Evolutionary conservation across 2,113 vertebrate species (phyloP).

Genomic region (Pterophyllum scalare): DNA sequence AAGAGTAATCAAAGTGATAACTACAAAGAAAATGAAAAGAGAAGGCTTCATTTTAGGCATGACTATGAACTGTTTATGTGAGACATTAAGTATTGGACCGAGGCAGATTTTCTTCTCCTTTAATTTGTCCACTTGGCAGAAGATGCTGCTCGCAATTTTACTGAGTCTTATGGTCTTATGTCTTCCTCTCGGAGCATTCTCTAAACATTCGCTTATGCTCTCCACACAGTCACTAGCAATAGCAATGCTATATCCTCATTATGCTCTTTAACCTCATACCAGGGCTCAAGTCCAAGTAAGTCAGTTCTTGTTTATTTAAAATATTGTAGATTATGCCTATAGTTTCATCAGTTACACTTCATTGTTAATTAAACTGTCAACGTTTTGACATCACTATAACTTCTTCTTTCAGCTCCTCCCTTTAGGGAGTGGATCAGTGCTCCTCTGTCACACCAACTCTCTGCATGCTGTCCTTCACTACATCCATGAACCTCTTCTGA

Average conservation of each 20-base stretch:
- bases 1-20: neutral
- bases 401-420: neutral
- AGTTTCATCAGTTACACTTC: too few species aligned
- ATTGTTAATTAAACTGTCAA: too few species aligned
- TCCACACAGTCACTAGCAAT: slow-evolving; percentile 23
- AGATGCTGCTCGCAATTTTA: slow-evolving; percentile 17
- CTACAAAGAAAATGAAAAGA: neutral
- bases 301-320: neutral
- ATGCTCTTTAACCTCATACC: neutral
- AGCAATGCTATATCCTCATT: neutral
- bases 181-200: slow-evolving; percentile 62
- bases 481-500: neutral
- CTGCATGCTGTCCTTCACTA: neutral
- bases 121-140: slow-evolving; percentile 51
- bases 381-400: neutral
- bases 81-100: neutral
- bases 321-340: too few species aligned
- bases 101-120: slow-evolving; percentile 14
- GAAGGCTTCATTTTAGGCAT: neutral
- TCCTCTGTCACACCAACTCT: neutral
- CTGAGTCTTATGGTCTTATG: slow-evolving; percentile 50
- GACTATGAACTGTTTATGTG: neutral
- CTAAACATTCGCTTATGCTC: slow-evolving; percentile 56
- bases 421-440: neutral
- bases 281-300: neutral